These are phyloP conservation scores for Microchrysa polita DNA, from an alignment of 2,888 invertebrate species.

Conservation along the genomic window DNA sequence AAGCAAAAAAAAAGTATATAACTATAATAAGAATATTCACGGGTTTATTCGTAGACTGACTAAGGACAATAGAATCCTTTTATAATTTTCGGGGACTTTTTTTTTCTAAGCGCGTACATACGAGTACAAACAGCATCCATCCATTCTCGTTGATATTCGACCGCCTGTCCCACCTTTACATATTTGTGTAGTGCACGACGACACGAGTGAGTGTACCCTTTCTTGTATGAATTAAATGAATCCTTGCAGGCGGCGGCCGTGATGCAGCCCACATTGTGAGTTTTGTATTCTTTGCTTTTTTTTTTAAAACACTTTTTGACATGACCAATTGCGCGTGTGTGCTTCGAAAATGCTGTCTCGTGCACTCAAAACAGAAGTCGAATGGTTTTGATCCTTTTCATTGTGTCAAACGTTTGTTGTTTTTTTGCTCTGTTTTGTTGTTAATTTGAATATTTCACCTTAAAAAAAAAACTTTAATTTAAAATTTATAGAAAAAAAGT, in stretches of 20 bases:
- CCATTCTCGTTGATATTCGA: slow-evolving; percentile 24
- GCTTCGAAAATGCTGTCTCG: slow-evolving; percentile 40
- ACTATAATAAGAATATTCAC: slow-evolving; percentile 27
- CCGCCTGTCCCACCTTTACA: slow-evolving; percentile 12
- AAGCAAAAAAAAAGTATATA: slow-evolving; percentile 15
- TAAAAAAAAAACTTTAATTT: slow-evolving; percentile 19
- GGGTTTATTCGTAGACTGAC: slow-evolving; percentile 21
- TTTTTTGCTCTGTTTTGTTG: slow-evolving; percentile 6
- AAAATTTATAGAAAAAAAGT: slow-evolving; percentile 12
- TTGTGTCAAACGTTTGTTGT: neutral
- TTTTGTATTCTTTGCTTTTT: neutral
- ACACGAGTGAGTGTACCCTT: slow-evolving; percentile 35
- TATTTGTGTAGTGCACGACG: too few relatives aligned
- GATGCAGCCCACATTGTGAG: slow-evolving; percentile 16
- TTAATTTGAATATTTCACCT: slow-evolving; percentile 26
- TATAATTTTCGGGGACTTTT: slow-evolving; percentile 35
- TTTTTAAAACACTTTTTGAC: slow-evolving; percentile 32
- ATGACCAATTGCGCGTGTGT: slow-evolving; percentile 48
- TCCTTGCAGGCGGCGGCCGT: slow-evolving; percentile 13
- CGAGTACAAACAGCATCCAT: slow-evolving; percentile 10
- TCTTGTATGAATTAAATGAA: neutral
- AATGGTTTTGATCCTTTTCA: slow-evolving; percentile 26
- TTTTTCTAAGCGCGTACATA: too few relatives aligned
- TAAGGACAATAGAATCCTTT: slow-evolving; percentile 36
- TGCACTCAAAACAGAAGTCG: slow-evolving; percentile 1